These are phyloP conservation scores for Smutsia temminckii DNA, from an alignment of 2,797 vertebrate species.

Conservation along the genomic window DNA sequence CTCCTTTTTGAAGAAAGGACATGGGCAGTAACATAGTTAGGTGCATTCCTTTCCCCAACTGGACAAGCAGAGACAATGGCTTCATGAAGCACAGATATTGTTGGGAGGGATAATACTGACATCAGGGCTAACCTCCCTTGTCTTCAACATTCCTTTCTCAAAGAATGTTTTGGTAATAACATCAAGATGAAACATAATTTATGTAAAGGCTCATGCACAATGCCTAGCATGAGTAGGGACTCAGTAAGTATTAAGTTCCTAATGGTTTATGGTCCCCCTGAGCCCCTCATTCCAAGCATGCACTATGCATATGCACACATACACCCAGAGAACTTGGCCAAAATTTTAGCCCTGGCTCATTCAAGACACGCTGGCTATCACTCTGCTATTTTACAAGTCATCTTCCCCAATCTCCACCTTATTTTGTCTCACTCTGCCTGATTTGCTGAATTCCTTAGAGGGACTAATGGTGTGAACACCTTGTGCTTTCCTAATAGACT, in stretches of 20 bases:
- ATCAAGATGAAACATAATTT: neutral
- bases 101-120: neutral
- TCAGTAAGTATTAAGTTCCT: neutral
- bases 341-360: neutral
- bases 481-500: slow-evolving; percentile 29
- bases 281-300: neutral
- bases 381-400: neutral
- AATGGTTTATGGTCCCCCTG: neutral
- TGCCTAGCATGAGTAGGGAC: neutral
- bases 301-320: neutral
- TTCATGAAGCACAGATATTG: neutral
- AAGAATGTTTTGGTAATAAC: neutral
- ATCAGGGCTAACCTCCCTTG: neutral
- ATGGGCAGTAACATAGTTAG: neutral
- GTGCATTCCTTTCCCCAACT: neutral
- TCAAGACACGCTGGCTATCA: neutral
- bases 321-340: too few species aligned
- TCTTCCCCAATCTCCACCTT: neutral
- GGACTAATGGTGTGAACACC: neutral
- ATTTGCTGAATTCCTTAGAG: slow-evolving; percentile 41
- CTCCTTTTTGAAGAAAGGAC: neutral
- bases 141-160: neutral
- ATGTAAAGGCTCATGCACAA: neutral
- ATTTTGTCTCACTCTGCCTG: neutral
- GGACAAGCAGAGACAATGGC: neutral